phyloP scores from a whole-genome alignment of 1,140 invertebrate species.

The Pseudomyrmex gracilis region DNA sequence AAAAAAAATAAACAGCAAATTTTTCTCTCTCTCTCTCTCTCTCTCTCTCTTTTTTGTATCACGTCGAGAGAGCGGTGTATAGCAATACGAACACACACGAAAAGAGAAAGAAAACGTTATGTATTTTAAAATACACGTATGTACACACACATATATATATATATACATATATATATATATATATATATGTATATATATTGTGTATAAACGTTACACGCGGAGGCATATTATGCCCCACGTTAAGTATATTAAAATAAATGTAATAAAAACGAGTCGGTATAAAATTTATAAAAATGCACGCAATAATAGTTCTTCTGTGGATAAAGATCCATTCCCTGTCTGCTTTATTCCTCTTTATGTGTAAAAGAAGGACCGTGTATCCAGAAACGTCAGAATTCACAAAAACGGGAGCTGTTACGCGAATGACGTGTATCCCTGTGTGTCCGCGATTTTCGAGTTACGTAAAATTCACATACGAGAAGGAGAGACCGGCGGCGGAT shows the following conservation, averaged over 20 bases:
- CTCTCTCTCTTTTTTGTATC: slow-evolving; percentile 1
- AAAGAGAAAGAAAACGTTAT: slow-evolving; percentile 20
- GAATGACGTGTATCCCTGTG: slow-evolving; percentile 54
- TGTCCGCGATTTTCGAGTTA: slow-evolving; percentile 58
- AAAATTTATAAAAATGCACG: slow-evolving; percentile 56
- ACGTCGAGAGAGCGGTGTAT: slow-evolving; percentile 2
- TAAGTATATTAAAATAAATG: slow-evolving; percentile 47
- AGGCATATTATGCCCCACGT: no score
- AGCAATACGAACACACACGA: background rate
- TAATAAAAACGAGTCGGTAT: slow-evolving; percentile 1
- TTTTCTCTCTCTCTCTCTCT: slow-evolving; percentile 21
- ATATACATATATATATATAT: no score
- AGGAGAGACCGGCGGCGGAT: slow-evolving; percentile 56
- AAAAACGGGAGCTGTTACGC: slow-evolving; percentile 52
- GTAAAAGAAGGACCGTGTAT: slow-evolving; percentile 44
- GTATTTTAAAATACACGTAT: no score
- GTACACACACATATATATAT: no score
- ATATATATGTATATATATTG: no score
- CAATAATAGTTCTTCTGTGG: slow-evolving; percentile 45
- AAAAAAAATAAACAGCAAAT: slow-evolving; percentile 21
- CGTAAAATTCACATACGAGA: slow-evolving; percentile 55
- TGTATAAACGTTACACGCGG: no score
- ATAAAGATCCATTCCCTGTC: slow-evolving; percentile 54
- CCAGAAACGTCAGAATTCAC: slow-evolving; percentile 56
- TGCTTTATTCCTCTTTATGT: slow-evolving; percentile 46